Percentiles rank a stretch among this genome's conserved stretches.
Evolutionary conservation across 1,140 invertebrate genomes (phyloP).

Genomic region (Hormaphis cornu): DNA sequence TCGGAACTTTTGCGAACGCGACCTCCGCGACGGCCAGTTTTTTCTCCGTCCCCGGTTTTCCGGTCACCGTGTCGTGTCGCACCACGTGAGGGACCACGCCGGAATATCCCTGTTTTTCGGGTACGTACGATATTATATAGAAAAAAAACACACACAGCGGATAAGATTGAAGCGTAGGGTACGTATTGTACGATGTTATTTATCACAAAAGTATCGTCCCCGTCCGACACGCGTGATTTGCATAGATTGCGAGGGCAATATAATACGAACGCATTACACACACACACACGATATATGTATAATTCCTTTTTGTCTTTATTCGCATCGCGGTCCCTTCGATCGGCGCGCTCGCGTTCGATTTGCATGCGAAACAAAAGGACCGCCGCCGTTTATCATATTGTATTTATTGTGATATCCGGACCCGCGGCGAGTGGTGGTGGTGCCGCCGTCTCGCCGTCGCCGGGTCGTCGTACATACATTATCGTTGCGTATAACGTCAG

Average conservation of each 20-base stretch:
- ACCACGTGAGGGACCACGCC: too few relatives aligned
- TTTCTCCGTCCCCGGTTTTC: too few relatives aligned
- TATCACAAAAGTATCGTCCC: not conserved
- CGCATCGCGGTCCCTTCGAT: conserved; percentile 7
- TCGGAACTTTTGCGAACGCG: too few relatives aligned
- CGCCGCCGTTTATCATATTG: conserved; percentile 14
- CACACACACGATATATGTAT: too few relatives aligned
- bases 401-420: not conserved
- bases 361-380: conserved; percentile 28
- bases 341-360: conserved; percentile 2
- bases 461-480: too few relatives aligned
- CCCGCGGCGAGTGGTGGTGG: not conserved
- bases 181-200: not conserved
- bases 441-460: too few relatives aligned
- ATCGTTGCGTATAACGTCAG: not conserved
- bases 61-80: too few relatives aligned
- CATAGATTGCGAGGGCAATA: conserved; percentile 1
- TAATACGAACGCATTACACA: too few relatives aligned
- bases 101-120: too few relatives aligned
- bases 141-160: too few relatives aligned
- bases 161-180: too few relatives aligned
- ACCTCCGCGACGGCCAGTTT: too few relatives aligned
- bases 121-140: not conserved
- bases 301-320: conserved; percentile 28
- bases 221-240: not conserved